Conservation (phyloP, 2,888 invertebrate genomes). For the Choreutis nemorana region DNA sequence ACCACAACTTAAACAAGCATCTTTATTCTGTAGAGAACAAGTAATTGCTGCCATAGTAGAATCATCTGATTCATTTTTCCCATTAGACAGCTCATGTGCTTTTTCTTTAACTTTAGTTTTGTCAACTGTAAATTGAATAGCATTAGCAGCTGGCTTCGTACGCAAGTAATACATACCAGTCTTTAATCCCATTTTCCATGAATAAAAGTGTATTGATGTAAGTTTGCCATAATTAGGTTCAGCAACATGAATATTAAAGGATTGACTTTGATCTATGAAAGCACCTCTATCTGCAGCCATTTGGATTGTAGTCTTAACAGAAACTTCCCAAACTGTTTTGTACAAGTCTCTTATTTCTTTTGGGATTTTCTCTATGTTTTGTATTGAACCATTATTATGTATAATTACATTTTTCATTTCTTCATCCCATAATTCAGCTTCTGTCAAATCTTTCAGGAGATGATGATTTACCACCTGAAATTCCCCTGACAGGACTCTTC, state of each 20-base stretch:
- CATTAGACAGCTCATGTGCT: constrained; percentile 14
- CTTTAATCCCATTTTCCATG: constrained; percentile 96
- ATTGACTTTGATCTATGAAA: constrained; percentile 98
- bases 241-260: constrained; percentile 96
- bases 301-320: constrained; percentile 89
- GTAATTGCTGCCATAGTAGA: constrained; percentile 78
- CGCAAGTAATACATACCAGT: constrained; percentile 99
- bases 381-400: constrained; percentile 91
- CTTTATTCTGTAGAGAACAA: constrained; percentile 88
- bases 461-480: constrained; percentile 98
- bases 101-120: constrained; percentile 62
- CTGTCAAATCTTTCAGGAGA: constrained; percentile 90
- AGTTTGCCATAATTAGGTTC: constrained; percentile 93
- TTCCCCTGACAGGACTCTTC: constrained; percentile 94
- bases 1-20: constrained; percentile 88
- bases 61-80: constrained; percentile 34
- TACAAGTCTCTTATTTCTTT: constrained; percentile 85
- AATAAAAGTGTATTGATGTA: constrained; percentile 98
- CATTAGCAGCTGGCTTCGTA: constrained; percentile 95
- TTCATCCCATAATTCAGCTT: constrained; percentile 91
- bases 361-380: constrained; percentile 86
- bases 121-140: constrained; percentile 98
- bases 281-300: constrained; percentile 99
- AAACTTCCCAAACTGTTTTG: constrained; percentile 98
- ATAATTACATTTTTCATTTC: constrained; percentile 95